Evolutionary conservation across 2,797 vertebrate genomes (phyloP).

Genomic region (Gallinago nigripennis): DNA sequence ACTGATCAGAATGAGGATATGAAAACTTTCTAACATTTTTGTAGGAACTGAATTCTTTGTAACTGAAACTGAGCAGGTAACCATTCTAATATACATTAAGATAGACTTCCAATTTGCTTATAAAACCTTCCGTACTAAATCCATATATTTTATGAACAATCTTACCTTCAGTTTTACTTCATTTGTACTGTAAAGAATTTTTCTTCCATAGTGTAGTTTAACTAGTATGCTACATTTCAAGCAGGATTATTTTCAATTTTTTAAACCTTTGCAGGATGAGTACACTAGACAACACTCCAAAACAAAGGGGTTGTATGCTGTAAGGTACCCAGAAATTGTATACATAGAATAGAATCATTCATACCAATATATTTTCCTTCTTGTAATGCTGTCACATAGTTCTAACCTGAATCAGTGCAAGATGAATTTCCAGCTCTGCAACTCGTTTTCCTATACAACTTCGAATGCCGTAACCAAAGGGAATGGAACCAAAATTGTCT

Average conservation of each 20-base stretch:
- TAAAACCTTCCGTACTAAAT: not conserved
- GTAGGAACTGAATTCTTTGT: not conserved
- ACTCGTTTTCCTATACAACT: conserved; percentile 90
- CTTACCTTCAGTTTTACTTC: not conserved
- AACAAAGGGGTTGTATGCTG: not conserved
- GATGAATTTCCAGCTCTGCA: conserved; percentile 91
- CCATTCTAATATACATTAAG: not conserved
- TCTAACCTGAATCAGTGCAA: conserved; percentile 86
- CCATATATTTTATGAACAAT: not conserved
- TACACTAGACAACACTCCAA: not conserved
- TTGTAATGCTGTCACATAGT: not conserved
- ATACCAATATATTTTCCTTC: not conserved
- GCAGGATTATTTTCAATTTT: not conserved
- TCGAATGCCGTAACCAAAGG: conserved; percentile 91
- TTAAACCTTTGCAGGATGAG: not conserved
- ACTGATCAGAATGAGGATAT: not conserved
- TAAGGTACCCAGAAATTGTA: not conserved
- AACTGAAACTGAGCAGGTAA: not conserved
- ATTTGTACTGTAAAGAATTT: not conserved
- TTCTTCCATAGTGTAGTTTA: not conserved
- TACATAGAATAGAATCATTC: not conserved
- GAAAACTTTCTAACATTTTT: not conserved
- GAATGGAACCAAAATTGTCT: conserved; percentile 93
- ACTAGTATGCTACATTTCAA: not conserved
- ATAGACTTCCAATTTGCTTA: not conserved